Evolutionary conservation across 2,888 invertebrate species (phyloP), one percentile per base, ranked within the genome.

Genomic region (Tipula helvola): DNA sequence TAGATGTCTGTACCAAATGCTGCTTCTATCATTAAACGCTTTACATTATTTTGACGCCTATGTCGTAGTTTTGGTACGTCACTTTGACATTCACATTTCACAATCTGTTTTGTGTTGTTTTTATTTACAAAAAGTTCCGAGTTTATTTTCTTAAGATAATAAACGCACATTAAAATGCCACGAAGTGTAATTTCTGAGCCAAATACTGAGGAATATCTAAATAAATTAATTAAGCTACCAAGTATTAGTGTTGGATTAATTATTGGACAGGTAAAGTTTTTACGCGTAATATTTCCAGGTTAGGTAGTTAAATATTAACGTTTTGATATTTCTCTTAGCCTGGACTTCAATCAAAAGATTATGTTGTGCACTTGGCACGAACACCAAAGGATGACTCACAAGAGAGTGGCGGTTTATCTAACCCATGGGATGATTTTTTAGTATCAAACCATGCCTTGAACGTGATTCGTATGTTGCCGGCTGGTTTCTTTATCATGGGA

Each of bases 401-500:
- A 89, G 91, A 86, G 88, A 89, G 16, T 93, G 91, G 93, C 36
- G 92, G 92, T 88, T 92, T 92, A 86, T 89, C 95, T 39, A 90
- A 92, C 28, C 93, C 93, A 88, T 92, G 96, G 86, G 94, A 95
- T 39, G 95, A 95, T 88, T 92, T 92, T 86, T 95, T 95, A 94
- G 93, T 96, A 3, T 95, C 95, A 0, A 96, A 96, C 89, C 97
- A 97, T 92, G 96, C 97, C 71, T 94, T 95, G 90, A 96, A 96
- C 93, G 96, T 97, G 0, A 95, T 96, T 2, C 94, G 97, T 91
- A 97, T 98, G 97, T 92, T 98, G 88, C 96, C 97, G 44, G 98
- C 98, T 83, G 98, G 97, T 85, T 94, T 97, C 93, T 95, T 95
- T 91, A 95, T 98, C 86, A 93, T 97, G 90, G 98, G 96, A 91